phyloP scores from a whole-genome alignment of 2,797 vertebrate species.

The Sarcoramphus papa region DNA sequence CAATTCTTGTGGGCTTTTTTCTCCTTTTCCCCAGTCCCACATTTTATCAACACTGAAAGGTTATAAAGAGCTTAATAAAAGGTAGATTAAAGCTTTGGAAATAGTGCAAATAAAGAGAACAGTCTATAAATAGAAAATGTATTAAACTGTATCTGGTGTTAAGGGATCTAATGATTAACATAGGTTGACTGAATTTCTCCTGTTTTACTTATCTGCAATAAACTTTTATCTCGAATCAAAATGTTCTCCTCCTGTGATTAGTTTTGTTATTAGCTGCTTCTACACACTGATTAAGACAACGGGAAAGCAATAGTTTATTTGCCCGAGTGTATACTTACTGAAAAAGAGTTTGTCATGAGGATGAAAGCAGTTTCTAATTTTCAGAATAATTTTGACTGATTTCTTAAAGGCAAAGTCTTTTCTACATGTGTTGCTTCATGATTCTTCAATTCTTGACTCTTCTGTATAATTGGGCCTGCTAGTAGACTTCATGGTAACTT shows the following conservation, averaged over 20 bases:
- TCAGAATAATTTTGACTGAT: background rate
- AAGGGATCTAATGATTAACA: background rate
- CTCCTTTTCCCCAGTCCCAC: background rate
- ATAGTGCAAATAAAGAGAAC: background rate
- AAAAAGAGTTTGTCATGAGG: background rate
- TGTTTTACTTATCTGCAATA: background rate
- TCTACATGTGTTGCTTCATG: background rate
- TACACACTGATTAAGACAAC: background rate
- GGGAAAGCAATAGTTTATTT: background rate
- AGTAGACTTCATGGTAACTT: background rate
- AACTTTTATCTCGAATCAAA: background rate
- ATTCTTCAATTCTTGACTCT: background rate
- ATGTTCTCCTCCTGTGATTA: background rate
- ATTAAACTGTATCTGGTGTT: slow-evolving; percentile 1
- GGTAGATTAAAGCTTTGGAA: background rate
- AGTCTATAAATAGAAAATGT: slow-evolving; percentile 6
- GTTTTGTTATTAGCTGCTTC: background rate
- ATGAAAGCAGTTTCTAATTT: background rate
- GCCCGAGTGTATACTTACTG: background rate
- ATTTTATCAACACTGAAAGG: background rate
- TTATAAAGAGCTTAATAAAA: background rate
- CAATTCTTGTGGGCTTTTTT: background rate
- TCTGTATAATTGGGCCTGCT: background rate
- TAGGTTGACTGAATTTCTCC: background rate
- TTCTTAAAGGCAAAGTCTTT: background rate